Evolutionary conservation across 2,113 vertebrate genomes (phyloP).

Genomic region (Oceanites oceanicus): DNA sequence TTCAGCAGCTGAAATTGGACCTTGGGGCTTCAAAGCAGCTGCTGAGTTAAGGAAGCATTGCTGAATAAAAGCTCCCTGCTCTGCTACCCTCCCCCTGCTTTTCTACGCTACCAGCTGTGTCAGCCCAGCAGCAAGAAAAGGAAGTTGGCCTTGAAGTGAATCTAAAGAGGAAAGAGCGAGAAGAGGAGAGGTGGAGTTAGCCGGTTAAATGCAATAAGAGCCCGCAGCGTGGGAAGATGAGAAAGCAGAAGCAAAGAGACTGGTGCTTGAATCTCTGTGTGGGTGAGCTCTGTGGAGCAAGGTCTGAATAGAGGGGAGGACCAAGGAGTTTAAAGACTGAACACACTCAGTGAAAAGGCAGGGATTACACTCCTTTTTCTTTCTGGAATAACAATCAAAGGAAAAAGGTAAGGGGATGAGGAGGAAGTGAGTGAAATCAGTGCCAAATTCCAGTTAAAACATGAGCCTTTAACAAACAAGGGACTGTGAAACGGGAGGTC

Average conservation of each 20-base stretch:
- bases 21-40: conserved; percentile 58
- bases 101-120: conserved; percentile 20
- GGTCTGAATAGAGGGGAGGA: conserved; percentile 47
- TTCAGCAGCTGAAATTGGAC: conserved; percentile 40
- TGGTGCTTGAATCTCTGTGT: conserved; percentile 19
- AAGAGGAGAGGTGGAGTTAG: conserved; percentile 56
- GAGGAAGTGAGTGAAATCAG: not conserved
- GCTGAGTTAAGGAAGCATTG: conserved; percentile 16
- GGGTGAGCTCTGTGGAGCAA: not conserved
- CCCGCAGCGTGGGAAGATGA: conserved; percentile 52
- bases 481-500: not conserved
- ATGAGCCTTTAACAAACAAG: not conserved
- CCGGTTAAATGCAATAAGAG: not conserved
- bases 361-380: not conserved
- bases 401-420: not conserved
- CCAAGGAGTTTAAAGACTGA: conserved; percentile 33
- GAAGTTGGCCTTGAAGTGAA: conserved; percentile 58
- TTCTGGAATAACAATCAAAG: not conserved
- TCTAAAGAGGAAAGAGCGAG: conserved; percentile 50
- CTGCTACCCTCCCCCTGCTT: conserved; percentile 36
- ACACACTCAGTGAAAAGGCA: not conserved
- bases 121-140: conserved; percentile 46
- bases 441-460: not conserved
- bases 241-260: conserved; percentile 52
- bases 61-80: conserved; percentile 58